A percentile compares a stretch with the other conserved stretches of the same genome.
phyloP scores from a whole-genome alignment of 2,797 vertebrate species.

The Silurus lanzhouensis region DNA sequence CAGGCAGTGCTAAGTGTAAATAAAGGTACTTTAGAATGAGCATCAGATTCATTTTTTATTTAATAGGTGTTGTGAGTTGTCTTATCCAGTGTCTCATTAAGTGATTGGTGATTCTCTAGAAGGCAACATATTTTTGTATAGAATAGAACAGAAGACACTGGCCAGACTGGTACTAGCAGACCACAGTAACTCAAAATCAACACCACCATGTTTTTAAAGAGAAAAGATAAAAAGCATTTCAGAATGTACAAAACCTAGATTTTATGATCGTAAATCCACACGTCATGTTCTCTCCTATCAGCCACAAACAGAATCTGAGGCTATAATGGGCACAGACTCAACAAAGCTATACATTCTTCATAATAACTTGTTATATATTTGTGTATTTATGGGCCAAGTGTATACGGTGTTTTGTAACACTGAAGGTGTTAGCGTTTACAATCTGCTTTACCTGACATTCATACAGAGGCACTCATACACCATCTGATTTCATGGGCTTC shows the following conservation, averaged over 20 bases:
- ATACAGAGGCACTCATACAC: background rate
- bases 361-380: background rate
- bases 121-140: background rate
- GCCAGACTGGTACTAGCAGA: background rate
- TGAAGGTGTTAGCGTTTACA: slow-evolving; percentile 16
- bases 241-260: background rate
- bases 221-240: background rate
- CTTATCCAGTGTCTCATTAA: background rate
- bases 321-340: background rate
- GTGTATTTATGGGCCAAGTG: background rate
- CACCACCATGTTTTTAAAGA: background rate
- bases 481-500: background rate
- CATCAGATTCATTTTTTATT: too few relatives aligned
- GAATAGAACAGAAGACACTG: background rate
- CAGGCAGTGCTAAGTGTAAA: background rate
- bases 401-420: background rate
- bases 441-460: slow-evolving; percentile 14
- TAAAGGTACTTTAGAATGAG: too few relatives aligned
- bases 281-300: background rate
- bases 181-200: background rate
- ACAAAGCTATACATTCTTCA: background rate
- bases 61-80: too few relatives aligned
- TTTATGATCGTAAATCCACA: slow-evolving; percentile 3
- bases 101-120: background rate
- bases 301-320: background rate